Percentiles rank a stretch among this genome's conserved stretches.
Evolutionary conservation across 2,888 invertebrate genomes (phyloP).

Genomic region (Hydriomena furcata): DNA sequence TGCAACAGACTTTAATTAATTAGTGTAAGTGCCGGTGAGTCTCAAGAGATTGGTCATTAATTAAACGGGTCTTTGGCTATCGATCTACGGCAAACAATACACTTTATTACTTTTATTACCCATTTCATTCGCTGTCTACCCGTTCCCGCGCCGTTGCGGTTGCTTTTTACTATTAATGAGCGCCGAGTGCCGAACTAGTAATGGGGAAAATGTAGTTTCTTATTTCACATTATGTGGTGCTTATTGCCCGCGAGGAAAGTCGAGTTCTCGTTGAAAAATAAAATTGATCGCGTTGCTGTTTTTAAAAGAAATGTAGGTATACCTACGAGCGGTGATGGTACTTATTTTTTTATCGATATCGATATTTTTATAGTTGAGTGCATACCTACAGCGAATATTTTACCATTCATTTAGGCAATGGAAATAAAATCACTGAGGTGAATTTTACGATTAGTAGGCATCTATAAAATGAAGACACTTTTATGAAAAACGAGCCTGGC

Average conservation of each 20-base stretch:
- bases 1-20: conserved; percentile 73
- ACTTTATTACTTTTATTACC: conserved; percentile 76
- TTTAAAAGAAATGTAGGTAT: conserved; percentile 8
- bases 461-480: conserved; percentile 14
- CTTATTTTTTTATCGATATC: conserved; percentile 21
- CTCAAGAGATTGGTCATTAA: conserved; percentile 79
- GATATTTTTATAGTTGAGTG: conserved; percentile 14
- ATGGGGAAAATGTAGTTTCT: conserved; percentile 43
- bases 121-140: conserved; percentile 63
- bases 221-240: conserved; percentile 35
- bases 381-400: conserved; percentile 14
- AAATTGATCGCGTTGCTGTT: conserved; percentile 22
- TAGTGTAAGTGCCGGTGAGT: conserved; percentile 79
- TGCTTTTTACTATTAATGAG: conserved; percentile 59
- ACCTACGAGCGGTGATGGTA: not conserved
- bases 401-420: conserved; percentile 17
- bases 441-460: conserved; percentile 19
- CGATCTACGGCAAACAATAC: conserved; percentile 77
- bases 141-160: conserved; percentile 44
- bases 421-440: conserved; percentile 18
- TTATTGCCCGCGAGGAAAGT: conserved; percentile 31
- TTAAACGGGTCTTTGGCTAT: conserved; percentile 75
- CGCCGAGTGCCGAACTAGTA: conserved; percentile 38
- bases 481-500: conserved; percentile 6
- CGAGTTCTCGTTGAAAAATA: conserved; percentile 21